These are phyloP conservation scores for Zaprionus davidi DNA, from an alignment of 1,140 invertebrate genomes.

Conservation along the genomic window DNA sequence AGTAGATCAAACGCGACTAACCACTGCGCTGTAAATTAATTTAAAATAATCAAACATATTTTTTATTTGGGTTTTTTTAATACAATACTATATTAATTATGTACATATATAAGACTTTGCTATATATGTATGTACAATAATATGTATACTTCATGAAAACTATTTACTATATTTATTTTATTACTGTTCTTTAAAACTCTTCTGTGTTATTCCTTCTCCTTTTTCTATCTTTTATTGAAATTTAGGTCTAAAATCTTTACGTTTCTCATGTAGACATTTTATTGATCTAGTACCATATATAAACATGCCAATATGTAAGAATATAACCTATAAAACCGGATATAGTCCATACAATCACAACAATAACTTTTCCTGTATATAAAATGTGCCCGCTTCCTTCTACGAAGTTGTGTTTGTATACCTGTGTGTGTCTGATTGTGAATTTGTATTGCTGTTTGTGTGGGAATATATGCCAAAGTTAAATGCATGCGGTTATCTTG, in stretches of 20 bases:
- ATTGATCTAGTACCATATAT: neutral
- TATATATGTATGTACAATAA: no score
- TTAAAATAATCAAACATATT: no score
- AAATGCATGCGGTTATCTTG: constrained; percentile 56
- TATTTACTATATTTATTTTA: neutral
- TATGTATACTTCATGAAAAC: no score
- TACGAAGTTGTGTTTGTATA: neutral
- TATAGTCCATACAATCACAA: constrained; percentile 39
- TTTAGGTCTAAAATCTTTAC: neutral
- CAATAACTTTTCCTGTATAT: constrained; percentile 27
- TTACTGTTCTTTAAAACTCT: neutral
- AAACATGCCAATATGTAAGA: neutral
- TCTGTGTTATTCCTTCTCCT: no score
- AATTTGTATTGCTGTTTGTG: neutral
- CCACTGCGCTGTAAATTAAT: neutral
- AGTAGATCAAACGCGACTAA: neutral
- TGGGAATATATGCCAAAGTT: constrained; percentile 41
- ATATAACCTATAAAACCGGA: neutral
- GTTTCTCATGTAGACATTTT: neutral
- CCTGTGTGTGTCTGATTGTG: neutral
- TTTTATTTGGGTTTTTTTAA: no score
- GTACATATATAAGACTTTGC: no score
- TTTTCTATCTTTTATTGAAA: neutral
- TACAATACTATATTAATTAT: no score
- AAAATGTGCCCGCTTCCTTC: constrained; percentile 14